phyloP scores from a whole-genome alignment of 2,113 vertebrate species.

The Bostrychus sinensis region DNA sequence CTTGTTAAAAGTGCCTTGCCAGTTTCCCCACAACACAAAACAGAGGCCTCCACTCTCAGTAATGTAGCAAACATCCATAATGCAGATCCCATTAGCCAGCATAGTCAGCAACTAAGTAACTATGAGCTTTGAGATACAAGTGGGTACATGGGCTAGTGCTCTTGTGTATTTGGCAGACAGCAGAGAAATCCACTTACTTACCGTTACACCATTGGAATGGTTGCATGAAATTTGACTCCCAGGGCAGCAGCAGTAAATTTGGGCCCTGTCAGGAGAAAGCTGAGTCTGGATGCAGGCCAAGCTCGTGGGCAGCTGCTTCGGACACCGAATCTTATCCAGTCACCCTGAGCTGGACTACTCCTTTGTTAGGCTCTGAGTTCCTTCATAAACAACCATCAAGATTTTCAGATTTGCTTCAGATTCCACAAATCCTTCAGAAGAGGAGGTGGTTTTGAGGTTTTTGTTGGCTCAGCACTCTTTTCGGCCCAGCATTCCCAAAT shows the following conservation, averaged over 20 bases:
- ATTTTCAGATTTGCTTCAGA: constrained; percentile 63
- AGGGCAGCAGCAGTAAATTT: constrained; percentile 69
- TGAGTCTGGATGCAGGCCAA: constrained; percentile 48
- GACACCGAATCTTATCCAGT: constrained; percentile 48
- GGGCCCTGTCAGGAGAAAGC: constrained; percentile 62
- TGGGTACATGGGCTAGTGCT: constrained; percentile 29
- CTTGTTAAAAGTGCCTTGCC: constrained; percentile 4
- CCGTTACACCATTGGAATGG: constrained; percentile 86
- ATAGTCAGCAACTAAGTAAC: constrained; percentile 22
- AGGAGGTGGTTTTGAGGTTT: constrained; percentile 46
- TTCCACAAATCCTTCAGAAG: constrained; percentile 66
- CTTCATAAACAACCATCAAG: constrained; percentile 53
- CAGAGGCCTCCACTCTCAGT: constrained; percentile 13
- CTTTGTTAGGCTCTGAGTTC: constrained; percentile 17
- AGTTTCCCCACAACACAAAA: constrained; percentile 14
- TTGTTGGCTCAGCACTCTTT: constrained; percentile 67
- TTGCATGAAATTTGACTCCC: constrained; percentile 83
- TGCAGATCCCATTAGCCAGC: constrained; percentile 6
- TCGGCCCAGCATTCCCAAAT: constrained; percentile 69
- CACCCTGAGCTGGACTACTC: constrained; percentile 34
- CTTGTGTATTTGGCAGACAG: constrained; percentile 39
- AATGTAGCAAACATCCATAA: constrained; percentile 20
- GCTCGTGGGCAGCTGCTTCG: constrained; percentile 35
- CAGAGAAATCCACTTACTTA: constrained; percentile 69
- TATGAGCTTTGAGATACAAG: constrained; percentile 30